phyloP scores from a whole-genome alignment of 2,113 vertebrate genomes.

The Thermophis baileyi region DNA sequence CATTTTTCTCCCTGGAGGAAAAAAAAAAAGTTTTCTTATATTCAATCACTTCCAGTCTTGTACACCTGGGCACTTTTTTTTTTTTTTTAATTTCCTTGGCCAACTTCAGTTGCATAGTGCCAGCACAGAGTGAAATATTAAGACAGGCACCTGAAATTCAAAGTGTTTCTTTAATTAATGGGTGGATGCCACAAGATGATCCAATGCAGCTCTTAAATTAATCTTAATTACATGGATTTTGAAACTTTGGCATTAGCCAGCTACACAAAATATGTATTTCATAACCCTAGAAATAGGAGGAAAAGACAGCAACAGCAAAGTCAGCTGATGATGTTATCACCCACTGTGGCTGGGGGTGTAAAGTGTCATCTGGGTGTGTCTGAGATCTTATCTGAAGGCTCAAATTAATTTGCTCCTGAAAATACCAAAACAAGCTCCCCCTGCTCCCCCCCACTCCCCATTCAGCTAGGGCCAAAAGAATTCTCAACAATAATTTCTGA shows the following conservation, averaged over 20 bases:
- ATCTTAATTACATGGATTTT: constrained; percentile 80
- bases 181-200: constrained; percentile 74
- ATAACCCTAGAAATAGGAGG: constrained; percentile 68
- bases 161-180: constrained; percentile 79
- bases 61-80: constrained; percentile 51
- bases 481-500: constrained; percentile 40
- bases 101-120: constrained; percentile 61
- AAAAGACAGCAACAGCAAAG: constrained; percentile 60
- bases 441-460: not conserved
- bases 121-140: constrained; percentile 66
- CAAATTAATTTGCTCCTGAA: constrained; percentile 69
- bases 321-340: constrained; percentile 71
- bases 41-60: constrained; percentile 38
- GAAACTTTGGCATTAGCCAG: constrained; percentile 74
- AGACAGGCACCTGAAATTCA: constrained; percentile 66
- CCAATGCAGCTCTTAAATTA: constrained; percentile 76
- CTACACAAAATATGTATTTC: constrained; percentile 68
- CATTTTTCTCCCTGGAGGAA: constrained; percentile 40
- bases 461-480: constrained; percentile 49
- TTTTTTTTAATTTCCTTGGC: constrained; percentile 47
- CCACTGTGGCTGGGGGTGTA: constrained; percentile 61
- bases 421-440: constrained; percentile 62
- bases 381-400: constrained; percentile 62
- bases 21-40: constrained; percentile 23
- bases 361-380: constrained; percentile 67